phyloP scores from a whole-genome alignment of 2,797 vertebrate genomes.

The Cheirogaleus major region DNA sequence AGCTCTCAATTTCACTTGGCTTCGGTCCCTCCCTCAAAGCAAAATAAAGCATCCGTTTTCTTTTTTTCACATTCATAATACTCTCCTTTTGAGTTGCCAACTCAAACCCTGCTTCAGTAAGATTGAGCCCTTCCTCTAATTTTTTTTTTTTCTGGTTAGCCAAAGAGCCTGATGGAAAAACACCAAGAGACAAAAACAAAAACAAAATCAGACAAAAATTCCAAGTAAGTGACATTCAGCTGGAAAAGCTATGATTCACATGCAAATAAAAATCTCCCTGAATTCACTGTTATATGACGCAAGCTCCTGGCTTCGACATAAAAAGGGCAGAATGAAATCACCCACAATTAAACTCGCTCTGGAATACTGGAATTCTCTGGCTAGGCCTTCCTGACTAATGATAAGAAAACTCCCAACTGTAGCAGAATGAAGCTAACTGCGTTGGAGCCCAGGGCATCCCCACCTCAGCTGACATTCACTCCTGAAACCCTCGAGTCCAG shows the following conservation, averaged over 20 bases:
- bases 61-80: conserved; percentile 82
- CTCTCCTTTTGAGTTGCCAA: conserved; percentile 81
- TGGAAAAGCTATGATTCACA: conserved; percentile 90
- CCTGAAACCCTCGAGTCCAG: background rate
- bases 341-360: conserved; percentile 76
- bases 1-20: conserved; percentile 89
- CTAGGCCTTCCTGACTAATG: conserved; percentile 67
- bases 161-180: conserved; percentile 84
- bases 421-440: conserved; percentile 51
- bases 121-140: conserved; percentile 75
- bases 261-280: conserved; percentile 86
- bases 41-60: conserved; percentile 85
- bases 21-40: conserved; percentile 80
- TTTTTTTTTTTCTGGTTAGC: conserved; percentile 74
- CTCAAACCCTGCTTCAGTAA: conserved; percentile 78
- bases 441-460: conserved; percentile 21
- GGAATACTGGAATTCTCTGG: conserved; percentile 81
- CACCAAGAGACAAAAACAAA: conserved; percentile 86
- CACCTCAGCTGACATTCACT: background rate
- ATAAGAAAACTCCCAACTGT: conserved; percentile 80
- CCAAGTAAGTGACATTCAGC: conserved; percentile 88
- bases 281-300: conserved; percentile 84
- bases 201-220: conserved; percentile 87
- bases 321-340: conserved; percentile 86
- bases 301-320: conserved; percentile 83